Percentiles rank a stretch among this genome's conserved stretches.
These are phyloP conservation scores for Brachyhypopomus gauderio DNA, from an alignment of 2,113 vertebrate species.

Conservation along the genomic window DNA sequence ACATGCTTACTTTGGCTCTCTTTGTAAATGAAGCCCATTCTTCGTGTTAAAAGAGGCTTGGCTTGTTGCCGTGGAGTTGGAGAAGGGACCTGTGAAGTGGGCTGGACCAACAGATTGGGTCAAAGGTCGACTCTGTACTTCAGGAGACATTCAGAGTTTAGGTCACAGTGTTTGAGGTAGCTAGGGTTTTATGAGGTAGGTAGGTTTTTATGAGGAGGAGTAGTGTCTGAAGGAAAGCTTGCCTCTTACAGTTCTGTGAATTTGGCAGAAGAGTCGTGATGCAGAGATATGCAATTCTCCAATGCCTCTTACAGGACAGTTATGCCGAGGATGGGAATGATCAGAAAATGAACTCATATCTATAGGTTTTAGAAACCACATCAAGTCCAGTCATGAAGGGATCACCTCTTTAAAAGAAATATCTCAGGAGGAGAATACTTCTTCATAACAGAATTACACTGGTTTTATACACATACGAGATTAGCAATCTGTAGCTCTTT, in stretches of 20 bases:
- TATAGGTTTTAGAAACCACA: background rate
- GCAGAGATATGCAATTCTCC: background rate
- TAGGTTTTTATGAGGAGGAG: too few relatives aligned
- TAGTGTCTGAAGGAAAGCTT: too few relatives aligned
- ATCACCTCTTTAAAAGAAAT: background rate
- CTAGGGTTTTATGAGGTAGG: background rate
- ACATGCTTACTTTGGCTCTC: conserved; percentile 79
- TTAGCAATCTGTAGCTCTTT: conserved; percentile 7
- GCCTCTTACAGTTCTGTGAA: too few relatives aligned
- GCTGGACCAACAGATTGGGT: conserved; percentile 58
- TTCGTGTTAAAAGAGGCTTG: conserved; percentile 68
- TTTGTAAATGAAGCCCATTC: conserved; percentile 76
- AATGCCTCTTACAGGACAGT: background rate
- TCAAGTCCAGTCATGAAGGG: background rate
- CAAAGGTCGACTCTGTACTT: conserved; percentile 11
- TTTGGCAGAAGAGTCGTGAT: background rate
- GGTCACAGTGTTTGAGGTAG: conserved; percentile 35
- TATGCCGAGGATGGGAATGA: background rate
- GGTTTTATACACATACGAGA: conserved; percentile 4
- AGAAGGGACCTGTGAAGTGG: conserved; percentile 72
- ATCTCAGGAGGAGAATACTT: background rate
- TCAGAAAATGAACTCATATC: background rate
- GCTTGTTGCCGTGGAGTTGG: conserved; percentile 74
- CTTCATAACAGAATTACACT: conserved; percentile 12
- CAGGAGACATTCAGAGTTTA: conserved; percentile 7